A percentile compares a stretch with the other conserved stretches of the same genome.
Conservation (phyloP, 2,113 vertebrate species). For the Poeciliopsis occidentalis region DNA sequence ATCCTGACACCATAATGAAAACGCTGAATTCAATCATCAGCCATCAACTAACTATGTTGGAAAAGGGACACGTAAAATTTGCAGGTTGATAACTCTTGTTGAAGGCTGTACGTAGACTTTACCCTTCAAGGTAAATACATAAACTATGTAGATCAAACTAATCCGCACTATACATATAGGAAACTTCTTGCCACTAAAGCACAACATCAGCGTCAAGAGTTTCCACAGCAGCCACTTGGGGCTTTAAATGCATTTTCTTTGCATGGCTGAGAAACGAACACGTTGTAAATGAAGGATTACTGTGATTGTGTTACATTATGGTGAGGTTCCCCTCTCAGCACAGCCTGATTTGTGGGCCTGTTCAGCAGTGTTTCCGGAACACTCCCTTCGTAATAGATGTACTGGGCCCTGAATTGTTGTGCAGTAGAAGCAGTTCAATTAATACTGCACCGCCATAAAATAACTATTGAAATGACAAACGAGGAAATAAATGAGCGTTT, state of each 20-base stretch:
- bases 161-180: no score
- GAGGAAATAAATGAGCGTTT: slow-evolving; percentile 72
- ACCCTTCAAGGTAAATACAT: no score
- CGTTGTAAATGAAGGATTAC: slow-evolving; percentile 75
- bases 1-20: no score
- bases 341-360: slow-evolving; percentile 74
- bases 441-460: slow-evolving; percentile 75
- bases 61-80: no score
- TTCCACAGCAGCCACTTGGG: slow-evolving; percentile 36
- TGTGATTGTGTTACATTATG: slow-evolving; percentile 72
- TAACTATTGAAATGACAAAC: slow-evolving; percentile 77
- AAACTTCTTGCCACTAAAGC: slow-evolving; percentile 6
- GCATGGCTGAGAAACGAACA: slow-evolving; percentile 64
- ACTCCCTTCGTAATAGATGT: slow-evolving; percentile 71
- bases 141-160: no score
- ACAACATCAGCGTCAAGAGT: slow-evolving; percentile 13
- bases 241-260: slow-evolving; percentile 65
- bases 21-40: no score
- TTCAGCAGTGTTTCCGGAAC: slow-evolving; percentile 56
- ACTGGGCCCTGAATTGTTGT: slow-evolving; percentile 75
- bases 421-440: slow-evolving; percentile 77
- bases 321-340: slow-evolving; percentile 68
- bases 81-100: no score
- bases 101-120: no score
- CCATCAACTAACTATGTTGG: no score